phyloP scores from a whole-genome alignment of 1,140 invertebrate genomes.

The Calosoma granatense region DNA sequence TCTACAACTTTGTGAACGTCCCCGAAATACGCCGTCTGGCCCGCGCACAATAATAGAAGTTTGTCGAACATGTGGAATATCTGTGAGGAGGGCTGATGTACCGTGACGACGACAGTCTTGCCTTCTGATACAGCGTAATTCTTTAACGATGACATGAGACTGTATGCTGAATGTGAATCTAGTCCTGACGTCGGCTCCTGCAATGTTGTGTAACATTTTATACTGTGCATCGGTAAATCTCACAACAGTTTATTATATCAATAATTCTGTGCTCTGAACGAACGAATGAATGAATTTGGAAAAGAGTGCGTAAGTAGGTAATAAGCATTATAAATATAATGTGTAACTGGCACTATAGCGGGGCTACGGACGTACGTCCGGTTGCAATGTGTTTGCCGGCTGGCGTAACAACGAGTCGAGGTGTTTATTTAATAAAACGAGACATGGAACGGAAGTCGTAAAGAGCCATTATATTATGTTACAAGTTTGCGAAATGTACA shows the following conservation, averaged over 20 bases:
- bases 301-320: background rate
- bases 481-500: background rate
- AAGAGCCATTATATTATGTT: background rate
- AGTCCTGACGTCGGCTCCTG: constrained; percentile 81
- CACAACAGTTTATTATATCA: background rate
- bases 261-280: background rate
- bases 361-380: background rate
- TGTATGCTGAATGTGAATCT: constrained; percentile 72
- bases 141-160: constrained; percentile 63
- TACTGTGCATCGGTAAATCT: background rate
- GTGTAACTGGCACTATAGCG: too few relatives aligned
- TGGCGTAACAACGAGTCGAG: too few relatives aligned
- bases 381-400: too few relatives aligned
- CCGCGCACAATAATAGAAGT: constrained; percentile 63
- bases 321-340: background rate
- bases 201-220: constrained; percentile 43
- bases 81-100: constrained; percentile 81
- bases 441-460: background rate
- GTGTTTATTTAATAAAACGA: background rate
- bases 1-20: constrained; percentile 62
- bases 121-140: constrained; percentile 65
- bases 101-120: constrained; percentile 72
- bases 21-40: constrained; percentile 73
- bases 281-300: background rate
- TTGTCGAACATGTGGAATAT: constrained; percentile 83